A percentile compares a stretch with the other conserved stretches of the same genome.
phyloP scores from a whole-genome alignment of 2,888 invertebrate genomes.

The Meta bourneti region DNA sequence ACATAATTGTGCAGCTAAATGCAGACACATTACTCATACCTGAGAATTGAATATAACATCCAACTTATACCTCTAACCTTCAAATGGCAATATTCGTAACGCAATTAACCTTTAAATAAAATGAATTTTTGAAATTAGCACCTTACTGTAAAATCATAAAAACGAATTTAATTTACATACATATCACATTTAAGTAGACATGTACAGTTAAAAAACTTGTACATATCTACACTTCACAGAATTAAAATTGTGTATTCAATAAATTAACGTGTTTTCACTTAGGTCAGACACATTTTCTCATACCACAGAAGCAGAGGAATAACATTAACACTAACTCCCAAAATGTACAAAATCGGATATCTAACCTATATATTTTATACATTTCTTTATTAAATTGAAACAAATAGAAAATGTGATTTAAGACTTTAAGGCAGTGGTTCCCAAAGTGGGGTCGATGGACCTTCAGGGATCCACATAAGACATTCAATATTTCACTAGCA shows the following conservation, averaged over 20 bases:
- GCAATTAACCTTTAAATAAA: not conserved
- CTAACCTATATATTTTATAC: not conserved
- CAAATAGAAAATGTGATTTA: not conserved
- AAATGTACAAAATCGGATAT: not conserved
- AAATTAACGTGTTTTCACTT: not conserved
- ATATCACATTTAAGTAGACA: constrained; percentile 39
- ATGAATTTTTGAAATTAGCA: constrained; percentile 44
- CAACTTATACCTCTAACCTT: not conserved
- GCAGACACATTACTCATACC: constrained; percentile 21
- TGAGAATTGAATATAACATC: constrained; percentile 30
- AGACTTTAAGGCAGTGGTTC: no score
- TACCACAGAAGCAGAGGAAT: not conserved
- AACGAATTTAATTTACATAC: constrained; percentile 10
- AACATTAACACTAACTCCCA: not conserved
- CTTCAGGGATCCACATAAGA: no score
- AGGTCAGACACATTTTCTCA: not conserved
- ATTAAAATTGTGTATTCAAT: not conserved
- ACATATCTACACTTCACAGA: not conserved
- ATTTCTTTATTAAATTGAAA: not conserved
- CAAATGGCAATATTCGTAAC: not conserved
- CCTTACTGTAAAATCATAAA: constrained; percentile 21
- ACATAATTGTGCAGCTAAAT: constrained; percentile 15
- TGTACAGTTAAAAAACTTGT: not conserved
- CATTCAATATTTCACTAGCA: no score
- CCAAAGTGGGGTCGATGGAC: no score